Conservation (phyloP, 1,140 invertebrate species). For the Caenorhabditis latens region DNA sequence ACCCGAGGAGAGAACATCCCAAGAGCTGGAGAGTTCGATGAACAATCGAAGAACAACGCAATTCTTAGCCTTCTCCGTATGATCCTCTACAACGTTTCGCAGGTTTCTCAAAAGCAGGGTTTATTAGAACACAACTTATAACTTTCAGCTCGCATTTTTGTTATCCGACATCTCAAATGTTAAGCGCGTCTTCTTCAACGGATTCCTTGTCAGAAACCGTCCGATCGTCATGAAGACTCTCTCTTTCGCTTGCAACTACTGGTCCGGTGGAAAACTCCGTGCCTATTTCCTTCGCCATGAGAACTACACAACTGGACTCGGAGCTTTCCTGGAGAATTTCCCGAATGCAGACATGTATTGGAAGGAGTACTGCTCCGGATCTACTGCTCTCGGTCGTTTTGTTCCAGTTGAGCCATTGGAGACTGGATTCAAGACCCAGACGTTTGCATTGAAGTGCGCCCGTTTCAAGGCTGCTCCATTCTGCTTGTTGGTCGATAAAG, state of each 20-base stretch:
- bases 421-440: slow-evolving; percentile 66
- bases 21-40: neutral
- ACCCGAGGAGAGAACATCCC: slow-evolving; percentile 19
- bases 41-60: slow-evolving; percentile 79
- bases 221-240: slow-evolving; percentile 86
- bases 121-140: slow-evolving; percentile 83
- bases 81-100: slow-evolving; percentile 86
- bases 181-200: slow-evolving; percentile 84
- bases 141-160: slow-evolving; percentile 79
- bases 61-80: slow-evolving; percentile 84
- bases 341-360: slow-evolving; percentile 82
- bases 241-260: slow-evolving; percentile 85
- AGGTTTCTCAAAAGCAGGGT: slow-evolving; percentile 81
- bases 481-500: slow-evolving; percentile 81
- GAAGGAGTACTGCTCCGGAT: slow-evolving; percentile 85
- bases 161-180: slow-evolving; percentile 70
- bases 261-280: slow-evolving; percentile 83
- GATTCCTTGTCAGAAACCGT: slow-evolving; percentile 85
- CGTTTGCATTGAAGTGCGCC: slow-evolving; percentile 67
- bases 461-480: slow-evolving; percentile 76
- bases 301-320: slow-evolving; percentile 86
- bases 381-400: slow-evolving; percentile 82
- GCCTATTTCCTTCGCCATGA: slow-evolving; percentile 85
- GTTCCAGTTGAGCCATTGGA: slow-evolving; percentile 76
- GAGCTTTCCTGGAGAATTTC: slow-evolving; percentile 82